phyloP scores from a whole-genome alignment of 2,888 invertebrate species.

The Caenorhabditis auriculariae region DNA sequence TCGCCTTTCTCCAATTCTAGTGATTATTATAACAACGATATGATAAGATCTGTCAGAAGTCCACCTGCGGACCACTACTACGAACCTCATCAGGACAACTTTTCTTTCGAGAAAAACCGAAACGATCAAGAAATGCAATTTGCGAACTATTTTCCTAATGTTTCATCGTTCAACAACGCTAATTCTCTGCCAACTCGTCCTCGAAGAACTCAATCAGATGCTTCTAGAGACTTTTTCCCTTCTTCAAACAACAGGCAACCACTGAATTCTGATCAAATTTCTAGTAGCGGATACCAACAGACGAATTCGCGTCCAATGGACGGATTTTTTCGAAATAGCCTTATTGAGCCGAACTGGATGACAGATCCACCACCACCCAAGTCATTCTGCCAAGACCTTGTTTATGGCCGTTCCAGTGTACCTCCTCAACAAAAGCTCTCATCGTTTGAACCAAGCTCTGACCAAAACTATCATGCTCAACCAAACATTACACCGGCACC shows the following conservation, averaged over 20 bases:
- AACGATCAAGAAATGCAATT: no score
- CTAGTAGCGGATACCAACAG: neutral
- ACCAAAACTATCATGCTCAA: no score
- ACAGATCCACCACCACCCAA: slow-evolving; percentile 38
- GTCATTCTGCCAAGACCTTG: slow-evolving; percentile 22
- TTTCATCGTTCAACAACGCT: no score
- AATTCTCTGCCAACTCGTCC: slow-evolving; percentile 17
- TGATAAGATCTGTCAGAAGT: no score
- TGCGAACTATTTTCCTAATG: no score
- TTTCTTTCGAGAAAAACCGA: no score
- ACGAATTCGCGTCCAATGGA: neutral
- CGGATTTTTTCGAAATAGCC: slow-evolving; percentile 23
- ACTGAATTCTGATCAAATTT: neutral
- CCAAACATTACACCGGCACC: no score
- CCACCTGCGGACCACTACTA: no score
- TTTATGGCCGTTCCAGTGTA: no score
- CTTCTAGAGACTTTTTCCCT: slow-evolving; percentile 17
- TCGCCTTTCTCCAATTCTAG: slow-evolving; percentile 26
- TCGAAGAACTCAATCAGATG: slow-evolving; percentile 21
- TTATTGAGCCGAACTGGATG: slow-evolving; percentile 35
- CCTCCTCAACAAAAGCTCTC: no score
- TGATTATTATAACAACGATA: slow-evolving; percentile 31
- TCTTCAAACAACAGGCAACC: neutral
- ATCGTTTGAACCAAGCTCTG: no score
- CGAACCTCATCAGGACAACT: no score